These are phyloP conservation scores for Mellilla xanthometata DNA, from an alignment of 2,888 invertebrate genomes.

Conservation along the genomic window DNA sequence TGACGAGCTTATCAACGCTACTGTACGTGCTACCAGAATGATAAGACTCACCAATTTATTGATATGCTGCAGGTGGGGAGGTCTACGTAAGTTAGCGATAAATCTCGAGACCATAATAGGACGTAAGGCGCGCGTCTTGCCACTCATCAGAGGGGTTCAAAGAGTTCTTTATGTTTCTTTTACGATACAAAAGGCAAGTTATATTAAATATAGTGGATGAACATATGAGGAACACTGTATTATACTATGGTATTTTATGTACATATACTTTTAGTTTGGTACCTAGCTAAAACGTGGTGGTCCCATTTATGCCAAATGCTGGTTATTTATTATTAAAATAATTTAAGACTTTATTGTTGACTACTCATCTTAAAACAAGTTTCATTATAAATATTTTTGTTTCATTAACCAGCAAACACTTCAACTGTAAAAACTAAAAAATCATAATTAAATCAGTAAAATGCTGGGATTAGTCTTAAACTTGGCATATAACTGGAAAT, in stretches of 20 bases:
- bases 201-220: too few relatives aligned
- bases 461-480: constrained; percentile 2
- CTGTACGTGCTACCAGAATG: constrained; percentile 35
- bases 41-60: constrained; percentile 20
- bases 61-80: neutral
- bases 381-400: too few relatives aligned
- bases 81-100: constrained; percentile 6
- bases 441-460: constrained; percentile 8
- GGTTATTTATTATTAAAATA: too few relatives aligned
- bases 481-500: constrained; percentile 4
- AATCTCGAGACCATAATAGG: constrained; percentile 5
- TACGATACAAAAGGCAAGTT: neutral
- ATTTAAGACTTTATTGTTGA: too few relatives aligned
- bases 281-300: too few relatives aligned
- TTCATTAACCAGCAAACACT: too few relatives aligned
- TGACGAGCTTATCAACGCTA: constrained; percentile 43
- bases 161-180: constrained; percentile 7
- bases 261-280: too few relatives aligned
- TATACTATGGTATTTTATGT: too few relatives aligned
- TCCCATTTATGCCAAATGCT: too few relatives aligned
- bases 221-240: neutral
- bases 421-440: too few relatives aligned
- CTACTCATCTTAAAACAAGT: too few relatives aligned
- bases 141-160: constrained; percentile 9
- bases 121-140: constrained; percentile 3